Conservation (phyloP, 2,113 vertebrate genomes). For the Lophotis ruficrista region DNA sequence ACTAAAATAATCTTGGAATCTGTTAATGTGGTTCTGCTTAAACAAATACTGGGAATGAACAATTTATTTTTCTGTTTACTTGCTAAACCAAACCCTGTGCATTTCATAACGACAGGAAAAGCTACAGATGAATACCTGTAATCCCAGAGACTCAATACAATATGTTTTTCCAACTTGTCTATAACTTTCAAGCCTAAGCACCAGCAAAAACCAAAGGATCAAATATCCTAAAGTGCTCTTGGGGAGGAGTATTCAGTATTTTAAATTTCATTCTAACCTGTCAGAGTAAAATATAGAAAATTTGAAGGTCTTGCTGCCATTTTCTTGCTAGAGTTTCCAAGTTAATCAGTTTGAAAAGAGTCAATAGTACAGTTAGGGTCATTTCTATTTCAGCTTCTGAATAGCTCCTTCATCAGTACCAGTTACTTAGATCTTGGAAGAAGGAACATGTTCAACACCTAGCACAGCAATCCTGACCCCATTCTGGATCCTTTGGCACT, state of each 20-base stretch:
- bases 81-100: background rate
- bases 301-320: background rate
- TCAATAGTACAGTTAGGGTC: background rate
- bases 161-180: background rate
- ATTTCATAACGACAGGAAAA: background rate
- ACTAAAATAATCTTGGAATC: constrained; percentile 10
- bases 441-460: background rate
- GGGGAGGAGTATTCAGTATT: background rate
- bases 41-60: constrained; percentile 11
- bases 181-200: background rate
- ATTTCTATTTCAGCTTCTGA: background rate
- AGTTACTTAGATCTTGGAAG: background rate
- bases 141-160: background rate
- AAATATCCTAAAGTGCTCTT: background rate
- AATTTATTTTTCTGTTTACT: constrained; percentile 22
- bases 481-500: background rate
- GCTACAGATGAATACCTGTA: background rate
- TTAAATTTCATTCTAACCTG: background rate
- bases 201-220: background rate
- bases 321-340: background rate
- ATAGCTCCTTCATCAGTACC: background rate
- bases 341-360: background rate
- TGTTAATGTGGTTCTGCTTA: background rate
- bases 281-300: background rate
- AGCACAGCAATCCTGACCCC: background rate